Base-by-base conservation (phyloP, 2,113 vertebrate genomes). In the Clinocottus analis region DNA sequence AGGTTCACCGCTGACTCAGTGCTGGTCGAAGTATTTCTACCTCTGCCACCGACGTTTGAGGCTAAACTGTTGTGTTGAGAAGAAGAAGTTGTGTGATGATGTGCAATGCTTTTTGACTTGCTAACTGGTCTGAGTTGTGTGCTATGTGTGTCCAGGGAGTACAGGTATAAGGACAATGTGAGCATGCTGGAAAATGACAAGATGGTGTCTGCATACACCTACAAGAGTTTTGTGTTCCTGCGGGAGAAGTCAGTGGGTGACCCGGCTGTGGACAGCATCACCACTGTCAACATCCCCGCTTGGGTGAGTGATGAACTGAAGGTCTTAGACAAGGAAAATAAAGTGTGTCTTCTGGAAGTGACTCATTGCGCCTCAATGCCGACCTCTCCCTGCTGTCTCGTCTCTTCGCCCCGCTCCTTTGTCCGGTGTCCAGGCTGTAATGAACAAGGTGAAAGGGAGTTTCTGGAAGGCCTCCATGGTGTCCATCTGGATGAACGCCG, bases 281-380 rank as follows among this genome's bases (percentile, higher is more conserved):
- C 95, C 78, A 98, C 97, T 4, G 17, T 99, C 84, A 98, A 99
- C 92, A 96, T 99, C 82, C 98, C 98, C 41, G 93, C 94, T 11
- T 90, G 98, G 96, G 98, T 99, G 92, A 97, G 97, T 95, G 58
- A 39, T 39, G n/a, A 61, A 59, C 61, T 64, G 0, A 59, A 78
- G 3, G 55, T 65, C 19, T 13, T 7, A 12, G 7, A 35, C 25
- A 43, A 67, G 25, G 12, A 11, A 27, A 51, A 33, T 0, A 63
- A 49, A 81, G 61, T 33, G 17, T 65, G 37, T 74, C 13, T 47
- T 63, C 7, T 51, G 12, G 70, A 14, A 17, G 43, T 27, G 65
- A 31, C 43, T 67, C 19, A 14, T 53, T 23, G 4, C 29, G n/a
- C 23, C 41, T 67, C 37, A 58, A 58, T 49, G 19, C 19, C 23